Base-by-base conservation (phyloP, 2,797 vertebrate genomes). In the Notolepis coatsorum region DNA sequence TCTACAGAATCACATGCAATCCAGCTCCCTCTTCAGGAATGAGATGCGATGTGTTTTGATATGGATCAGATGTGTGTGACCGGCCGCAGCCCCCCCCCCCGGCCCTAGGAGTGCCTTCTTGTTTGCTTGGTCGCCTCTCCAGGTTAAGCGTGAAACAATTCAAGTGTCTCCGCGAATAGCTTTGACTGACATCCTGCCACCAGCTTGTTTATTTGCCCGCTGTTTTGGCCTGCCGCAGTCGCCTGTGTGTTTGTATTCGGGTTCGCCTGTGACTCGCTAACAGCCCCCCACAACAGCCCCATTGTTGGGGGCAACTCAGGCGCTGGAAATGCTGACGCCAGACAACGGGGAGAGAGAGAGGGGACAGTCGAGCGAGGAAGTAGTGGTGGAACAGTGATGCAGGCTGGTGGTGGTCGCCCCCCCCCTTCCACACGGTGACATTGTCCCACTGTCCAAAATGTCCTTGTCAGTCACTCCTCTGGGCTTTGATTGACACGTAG, bases 171-270 rank as follows among this genome's bases (percentile, higher is more conserved):
- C 60, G 37, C 31, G 72, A 64, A 78, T 60, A 61, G 60, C 59
- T 84, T 69, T 82, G 80, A 87, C 68, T 88, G 87, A 90, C 87
- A 79, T 72, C 78, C 74, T 77, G 82, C 81, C 78, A 69, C 61
- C 1, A 41, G 60, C 49, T 71, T 90, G 88, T 91, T 92, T 91
- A 85, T 90, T 91, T 88, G 66, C 82, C 75, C 52, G 79, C 67
- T 45, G 35, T 69, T 54, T 61, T 63, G 58, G 64, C 51, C 68
- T 78, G 65, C 77, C 78, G 80, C 68, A 55, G 72, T 15, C 61
- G 63, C 71, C 64, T 68, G 37, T 53, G 4, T 87, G 85, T 86
- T 90, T 89, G 86, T 85, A 79, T 89, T 88, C 83, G 65, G 81
- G 79, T 87, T 81, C 81, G 68, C 57, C 72, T 75, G 61, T 60